Percentiles rank a stretch among this genome's conserved stretches.
phyloP scores from a whole-genome alignment of 2,797 vertebrate species.

The Micropoecilia bifurca region DNA sequence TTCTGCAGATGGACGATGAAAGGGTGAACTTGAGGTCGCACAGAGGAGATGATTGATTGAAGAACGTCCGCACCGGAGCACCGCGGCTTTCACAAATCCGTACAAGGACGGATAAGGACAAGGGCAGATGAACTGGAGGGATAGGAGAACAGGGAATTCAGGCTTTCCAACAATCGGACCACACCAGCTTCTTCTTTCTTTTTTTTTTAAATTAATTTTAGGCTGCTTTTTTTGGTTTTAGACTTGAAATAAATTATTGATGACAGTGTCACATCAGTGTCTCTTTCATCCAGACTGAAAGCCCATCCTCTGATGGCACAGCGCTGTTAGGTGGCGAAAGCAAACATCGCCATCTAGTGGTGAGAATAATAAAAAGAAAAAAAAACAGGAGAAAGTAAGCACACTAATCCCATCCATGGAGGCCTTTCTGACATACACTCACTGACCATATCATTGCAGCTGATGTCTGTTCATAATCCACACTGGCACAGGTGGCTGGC shows the following conservation, averaged over 20 bases:
- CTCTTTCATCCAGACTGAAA: slow-evolving; percentile 48
- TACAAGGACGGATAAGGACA: slow-evolving; percentile 13
- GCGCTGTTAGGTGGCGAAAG: slow-evolving; percentile 19
- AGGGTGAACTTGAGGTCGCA: slow-evolving; percentile 19
- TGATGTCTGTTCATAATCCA: slow-evolving; percentile 43
- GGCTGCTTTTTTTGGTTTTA: slow-evolving; percentile 58
- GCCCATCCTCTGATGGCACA: slow-evolving; percentile 31
- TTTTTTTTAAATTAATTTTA: slow-evolving; percentile 29
- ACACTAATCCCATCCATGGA: slow-evolving; percentile 65
- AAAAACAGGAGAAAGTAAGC: slow-evolving; percentile 58
- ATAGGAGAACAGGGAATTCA: slow-evolving; percentile 4
- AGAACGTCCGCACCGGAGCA: slow-evolving; percentile 58
- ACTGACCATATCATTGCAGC: slow-evolving; percentile 59
- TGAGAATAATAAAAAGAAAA: slow-evolving; percentile 19
- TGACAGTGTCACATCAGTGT: slow-evolving; percentile 57
- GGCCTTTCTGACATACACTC: slow-evolving; percentile 68
- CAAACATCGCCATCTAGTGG: slow-evolving; percentile 63
- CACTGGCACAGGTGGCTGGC: slow-evolving; percentile 21
- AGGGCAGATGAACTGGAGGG: slow-evolving; percentile 41
- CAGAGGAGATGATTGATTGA: slow-evolving; percentile 21
- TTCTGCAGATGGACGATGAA: slow-evolving; percentile 21
- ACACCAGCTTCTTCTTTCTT: slow-evolving; percentile 54
- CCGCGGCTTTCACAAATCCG: slow-evolving; percentile 41
- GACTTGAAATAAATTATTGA: slow-evolving; percentile 78
- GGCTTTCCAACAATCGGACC: slow-evolving; percentile 44